Conservation (phyloP, 2,888 invertebrate genomes). For the Lasioglossum vierecki region DNA sequence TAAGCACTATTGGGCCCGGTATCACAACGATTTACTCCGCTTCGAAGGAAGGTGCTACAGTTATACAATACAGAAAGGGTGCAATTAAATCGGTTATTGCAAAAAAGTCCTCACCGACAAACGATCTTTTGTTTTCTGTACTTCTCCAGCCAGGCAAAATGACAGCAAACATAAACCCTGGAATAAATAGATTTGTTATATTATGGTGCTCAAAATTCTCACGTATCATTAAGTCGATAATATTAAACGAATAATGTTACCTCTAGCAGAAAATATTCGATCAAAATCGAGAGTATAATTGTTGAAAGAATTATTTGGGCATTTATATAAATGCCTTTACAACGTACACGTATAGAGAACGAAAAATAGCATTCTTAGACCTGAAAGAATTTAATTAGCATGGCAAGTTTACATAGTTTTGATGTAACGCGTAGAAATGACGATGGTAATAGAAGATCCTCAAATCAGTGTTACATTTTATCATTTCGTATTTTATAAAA, state of each 20-base stretch:
- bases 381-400: background rate
- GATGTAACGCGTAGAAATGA: background rate
- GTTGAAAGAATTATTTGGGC: background rate
- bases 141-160: background rate
- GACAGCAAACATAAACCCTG: background rate
- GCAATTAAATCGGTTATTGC: background rate
- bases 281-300: conserved; percentile 5
- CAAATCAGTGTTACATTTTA: background rate
- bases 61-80: background rate
- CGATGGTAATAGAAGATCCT: background rate
- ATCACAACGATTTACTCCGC: background rate
- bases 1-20: background rate
- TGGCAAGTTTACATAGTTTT: background rate
- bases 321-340: background rate
- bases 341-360: background rate
- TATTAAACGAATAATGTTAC: background rate
- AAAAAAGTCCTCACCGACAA: background rate
- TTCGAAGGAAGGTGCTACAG: background rate
- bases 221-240: background rate
- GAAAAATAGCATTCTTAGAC: background rate
- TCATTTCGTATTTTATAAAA: background rate
- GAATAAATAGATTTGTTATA: background rate
- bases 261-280: background rate
- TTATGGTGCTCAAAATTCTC: background rate
- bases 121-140: background rate